These are phyloP conservation scores for Morpho achilles DNA, from an alignment of 2,888 invertebrate genomes.

Conservation along the genomic window DNA sequence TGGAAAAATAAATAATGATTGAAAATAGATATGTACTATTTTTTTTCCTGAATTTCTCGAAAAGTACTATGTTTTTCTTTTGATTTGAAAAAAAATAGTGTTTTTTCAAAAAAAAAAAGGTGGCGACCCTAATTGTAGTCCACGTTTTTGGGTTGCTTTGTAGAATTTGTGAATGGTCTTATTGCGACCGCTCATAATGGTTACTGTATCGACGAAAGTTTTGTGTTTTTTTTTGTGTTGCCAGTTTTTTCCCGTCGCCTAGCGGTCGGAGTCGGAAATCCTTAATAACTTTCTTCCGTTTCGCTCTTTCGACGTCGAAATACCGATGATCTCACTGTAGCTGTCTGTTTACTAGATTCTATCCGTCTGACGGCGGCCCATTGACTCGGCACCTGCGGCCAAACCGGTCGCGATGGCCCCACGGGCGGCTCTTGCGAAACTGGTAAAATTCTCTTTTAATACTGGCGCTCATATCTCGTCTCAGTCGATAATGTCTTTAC, in stretches of 20 bases:
- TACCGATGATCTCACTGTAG: conserved; percentile 39
- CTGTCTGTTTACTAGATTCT: conserved; percentile 36
- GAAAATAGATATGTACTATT: too few species aligned
- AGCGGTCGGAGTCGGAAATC: conserved; percentile 6
- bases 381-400: conserved; percentile 61
- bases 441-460: conserved; percentile 54
- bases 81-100: too few species aligned
- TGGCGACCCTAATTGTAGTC: conserved; percentile 32
- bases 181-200: conserved; percentile 26
- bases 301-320: conserved; percentile 31
- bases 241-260: conserved; percentile 1
- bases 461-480: conserved; percentile 37
- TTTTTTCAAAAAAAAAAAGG: neutral
- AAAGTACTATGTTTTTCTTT: too few species aligned
- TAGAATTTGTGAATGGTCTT: conserved; percentile 69
- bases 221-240: conserved; percentile 6
- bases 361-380: conserved; percentile 39
- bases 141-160: conserved; percentile 71
- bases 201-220: conserved; percentile 7
- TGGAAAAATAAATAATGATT: too few species aligned
- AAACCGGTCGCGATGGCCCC: conserved; percentile 58
- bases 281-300: conserved; percentile 21
- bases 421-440: conserved; percentile 49
- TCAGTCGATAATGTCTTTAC: conserved; percentile 30
- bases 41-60: neutral